Conservation (phyloP, 2,888 invertebrate genomes). For the Dasypogon diadema region DNA sequence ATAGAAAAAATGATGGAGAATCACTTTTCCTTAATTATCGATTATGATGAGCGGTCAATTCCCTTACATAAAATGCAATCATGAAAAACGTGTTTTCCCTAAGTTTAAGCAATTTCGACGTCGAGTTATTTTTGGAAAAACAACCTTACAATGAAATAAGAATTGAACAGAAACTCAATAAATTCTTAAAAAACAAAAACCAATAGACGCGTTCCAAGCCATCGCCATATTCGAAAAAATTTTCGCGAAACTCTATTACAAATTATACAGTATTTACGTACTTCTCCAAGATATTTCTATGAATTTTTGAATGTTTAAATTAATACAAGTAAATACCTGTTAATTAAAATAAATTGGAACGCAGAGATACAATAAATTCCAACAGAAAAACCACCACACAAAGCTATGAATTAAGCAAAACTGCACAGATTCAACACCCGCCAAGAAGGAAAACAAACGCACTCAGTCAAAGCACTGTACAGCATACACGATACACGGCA, state of each 20-base stretch:
- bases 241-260: background rate
- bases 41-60: background rate
- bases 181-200: background rate
- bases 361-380: background rate
- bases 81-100: background rate
- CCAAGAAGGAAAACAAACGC: constrained; percentile 32
- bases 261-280: too few species aligned
- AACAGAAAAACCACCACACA: background rate
- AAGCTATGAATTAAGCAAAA: background rate
- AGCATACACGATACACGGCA: constrained; percentile 6
- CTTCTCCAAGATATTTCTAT: too few species aligned
- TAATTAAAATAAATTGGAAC: background rate
- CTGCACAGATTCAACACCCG: background rate
- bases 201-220: constrained; percentile 1
- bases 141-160: background rate
- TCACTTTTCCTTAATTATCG: background rate
- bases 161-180: background rate
- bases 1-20: background rate
- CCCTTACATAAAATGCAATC: background rate
- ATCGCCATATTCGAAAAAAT: constrained; percentile 23
- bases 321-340: background rate
- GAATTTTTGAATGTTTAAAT: too few species aligned
- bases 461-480: too few species aligned
- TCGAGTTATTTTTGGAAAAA: background rate
- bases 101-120: background rate